phyloP scores from a whole-genome alignment of 2,797 vertebrate species.

The Sandelia bainsii region DNA sequence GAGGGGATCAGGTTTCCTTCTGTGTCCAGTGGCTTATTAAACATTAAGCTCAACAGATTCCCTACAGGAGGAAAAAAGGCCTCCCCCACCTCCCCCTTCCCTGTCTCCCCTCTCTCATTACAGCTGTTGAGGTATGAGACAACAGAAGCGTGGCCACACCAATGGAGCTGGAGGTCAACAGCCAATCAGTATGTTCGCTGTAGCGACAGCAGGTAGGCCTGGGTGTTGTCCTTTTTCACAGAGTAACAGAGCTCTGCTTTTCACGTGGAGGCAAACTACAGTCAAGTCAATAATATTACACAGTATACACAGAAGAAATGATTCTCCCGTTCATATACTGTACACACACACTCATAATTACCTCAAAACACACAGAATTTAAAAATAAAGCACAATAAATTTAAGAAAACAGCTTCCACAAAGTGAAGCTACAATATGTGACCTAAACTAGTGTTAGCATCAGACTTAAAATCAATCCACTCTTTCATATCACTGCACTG shows the following conservation, averaged over 20 bases:
- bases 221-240: conserved; percentile 24
- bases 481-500: no score
- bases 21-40: conserved; percentile 76
- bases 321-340: background rate
- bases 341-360: background rate
- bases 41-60: conserved; percentile 75
- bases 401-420: background rate
- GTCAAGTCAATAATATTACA: background rate
- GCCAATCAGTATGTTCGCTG: conserved; percentile 53
- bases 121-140: conserved; percentile 73
- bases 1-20: conserved; percentile 61
- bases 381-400: background rate
- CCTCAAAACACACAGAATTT: background rate
- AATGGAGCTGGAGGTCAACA: conserved; percentile 54
- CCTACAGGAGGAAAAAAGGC: conserved; percentile 55
- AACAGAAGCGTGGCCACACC: conserved; percentile 56
- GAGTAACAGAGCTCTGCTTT: conserved; percentile 17
- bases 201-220: conserved; percentile 68
- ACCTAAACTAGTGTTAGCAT: no score
- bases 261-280: background rate
- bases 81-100: conserved; percentile 13
- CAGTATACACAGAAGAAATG: background rate
- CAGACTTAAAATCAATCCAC: no score
- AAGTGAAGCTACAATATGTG: no score
- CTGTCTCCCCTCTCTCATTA: conserved; percentile 67